A percentile compares a stretch with the other conserved stretches of the same genome.
Evolutionary conservation across 2,888 invertebrate genomes (phyloP).

Genomic region (Shargacucullia verbasci): DNA sequence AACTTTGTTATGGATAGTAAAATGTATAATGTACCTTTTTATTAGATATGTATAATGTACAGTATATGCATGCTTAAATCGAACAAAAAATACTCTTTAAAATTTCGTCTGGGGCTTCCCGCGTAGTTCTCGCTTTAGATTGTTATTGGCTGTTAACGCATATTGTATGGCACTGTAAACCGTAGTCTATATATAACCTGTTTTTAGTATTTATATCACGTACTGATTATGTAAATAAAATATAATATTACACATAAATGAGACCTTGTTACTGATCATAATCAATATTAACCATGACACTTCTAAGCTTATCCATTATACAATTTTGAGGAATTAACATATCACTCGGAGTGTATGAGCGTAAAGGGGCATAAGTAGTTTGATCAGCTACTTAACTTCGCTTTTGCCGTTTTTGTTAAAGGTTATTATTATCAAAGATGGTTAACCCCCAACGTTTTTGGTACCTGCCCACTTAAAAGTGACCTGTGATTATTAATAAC

Average conservation of each 20-base stretch:
- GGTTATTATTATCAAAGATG: not conserved
- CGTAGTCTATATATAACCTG: conserved; percentile 29
- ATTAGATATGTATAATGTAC: conserved; percentile 38
- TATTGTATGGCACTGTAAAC: conserved; percentile 40
- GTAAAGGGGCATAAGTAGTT: too few relatives aligned
- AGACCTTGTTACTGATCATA: conserved; percentile 45
- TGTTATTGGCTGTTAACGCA: conserved; percentile 45
- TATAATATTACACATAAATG: conserved; percentile 40
- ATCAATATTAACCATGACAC: conserved; percentile 7
- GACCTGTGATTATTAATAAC: too few relatives aligned
- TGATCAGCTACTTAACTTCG: not conserved
- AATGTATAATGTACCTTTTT: conserved; percentile 30
- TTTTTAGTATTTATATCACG: conserved; percentile 51
- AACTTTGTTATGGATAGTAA: conserved; percentile 20
- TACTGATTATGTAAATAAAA: conserved; percentile 58
- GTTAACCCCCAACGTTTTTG: not conserved
- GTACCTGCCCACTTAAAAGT: not conserved
- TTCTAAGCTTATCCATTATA: too few relatives aligned
- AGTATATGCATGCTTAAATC: conserved; percentile 22
- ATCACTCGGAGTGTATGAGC: too few relatives aligned
- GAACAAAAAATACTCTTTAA: conserved; percentile 19
- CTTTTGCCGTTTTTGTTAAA: not conserved
- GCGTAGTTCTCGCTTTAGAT: conserved; percentile 47
- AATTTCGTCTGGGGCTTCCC: conserved; percentile 23
- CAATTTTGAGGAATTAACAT: too few relatives aligned